Evolutionary conservation across 2,113 vertebrate genomes (phyloP).

Genomic region (Macquaria ambigua): DNA sequence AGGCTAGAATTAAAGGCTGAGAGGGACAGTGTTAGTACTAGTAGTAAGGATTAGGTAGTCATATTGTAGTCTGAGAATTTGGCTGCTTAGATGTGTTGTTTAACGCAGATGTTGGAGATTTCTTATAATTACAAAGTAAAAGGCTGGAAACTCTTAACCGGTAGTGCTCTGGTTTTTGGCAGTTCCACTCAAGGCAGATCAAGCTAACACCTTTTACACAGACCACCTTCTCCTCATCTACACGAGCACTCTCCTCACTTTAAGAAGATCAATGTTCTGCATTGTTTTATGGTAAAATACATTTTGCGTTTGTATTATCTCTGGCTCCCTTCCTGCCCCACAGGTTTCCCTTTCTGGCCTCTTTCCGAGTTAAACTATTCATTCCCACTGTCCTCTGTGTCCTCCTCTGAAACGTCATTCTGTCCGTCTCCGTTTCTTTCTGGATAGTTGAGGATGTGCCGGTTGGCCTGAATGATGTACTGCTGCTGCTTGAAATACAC

Average conservation of each 20-base stretch:
- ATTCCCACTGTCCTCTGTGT: slow-evolving; percentile 74
- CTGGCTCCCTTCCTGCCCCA: too few relatives aligned
- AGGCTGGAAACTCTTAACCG: not conserved
- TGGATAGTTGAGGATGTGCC: slow-evolving; percentile 83
- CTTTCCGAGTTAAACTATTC: slow-evolving; percentile 41
- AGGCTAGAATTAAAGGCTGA: not conserved
- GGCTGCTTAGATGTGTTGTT: not conserved
- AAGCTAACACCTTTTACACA: too few relatives aligned
- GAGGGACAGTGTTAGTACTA: not conserved
- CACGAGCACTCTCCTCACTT: not conserved
- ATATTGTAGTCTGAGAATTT: not conserved
- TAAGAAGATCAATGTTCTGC: not conserved
- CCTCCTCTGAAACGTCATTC: slow-evolving; percentile 45
- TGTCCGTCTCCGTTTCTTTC: slow-evolving; percentile 39
- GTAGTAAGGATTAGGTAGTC: not conserved
- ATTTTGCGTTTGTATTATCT: not conserved
- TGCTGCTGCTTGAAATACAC: slow-evolving; percentile 87
- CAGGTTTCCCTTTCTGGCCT: not conserved
- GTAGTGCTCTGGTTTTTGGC: not conserved
- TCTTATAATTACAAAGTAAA: not conserved
- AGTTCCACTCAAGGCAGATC: not conserved
- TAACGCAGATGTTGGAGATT: not conserved
- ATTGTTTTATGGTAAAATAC: not conserved
- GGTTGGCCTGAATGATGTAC: slow-evolving; percentile 81
- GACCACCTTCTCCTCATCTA: not conserved